Conservation (phyloP, 2,113 vertebrate species). For the Phyllostomus hastatus region DNA sequence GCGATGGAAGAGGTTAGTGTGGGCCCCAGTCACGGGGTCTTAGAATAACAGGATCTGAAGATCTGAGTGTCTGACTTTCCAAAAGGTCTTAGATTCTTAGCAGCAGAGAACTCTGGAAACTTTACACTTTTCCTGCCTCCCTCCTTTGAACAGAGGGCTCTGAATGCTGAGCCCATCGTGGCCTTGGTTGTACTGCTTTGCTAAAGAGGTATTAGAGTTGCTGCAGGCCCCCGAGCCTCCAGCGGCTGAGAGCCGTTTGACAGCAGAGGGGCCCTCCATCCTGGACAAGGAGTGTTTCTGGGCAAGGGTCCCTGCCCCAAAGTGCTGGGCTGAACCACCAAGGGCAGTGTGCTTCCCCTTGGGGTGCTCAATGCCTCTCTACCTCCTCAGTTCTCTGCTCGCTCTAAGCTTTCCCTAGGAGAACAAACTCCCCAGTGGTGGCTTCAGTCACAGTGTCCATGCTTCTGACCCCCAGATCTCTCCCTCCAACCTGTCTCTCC, state of each 20-base stretch:
- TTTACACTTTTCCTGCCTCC: neutral
- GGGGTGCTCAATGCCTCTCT: neutral
- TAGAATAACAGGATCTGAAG: conserved; percentile 41
- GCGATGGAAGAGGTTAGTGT: neutral
- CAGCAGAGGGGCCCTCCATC: neutral
- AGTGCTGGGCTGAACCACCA: neutral
- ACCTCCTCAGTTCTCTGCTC: neutral
- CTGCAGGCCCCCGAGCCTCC: neutral
- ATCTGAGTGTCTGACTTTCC: neutral
- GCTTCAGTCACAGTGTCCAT: neutral
- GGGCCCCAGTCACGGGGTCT: neutral
- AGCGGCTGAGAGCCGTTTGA: neutral
- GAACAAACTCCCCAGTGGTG: neutral
- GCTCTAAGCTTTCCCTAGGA: neutral
- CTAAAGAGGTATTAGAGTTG: neutral
- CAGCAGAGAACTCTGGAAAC: neutral
- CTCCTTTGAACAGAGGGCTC: neutral
- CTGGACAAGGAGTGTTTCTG: neutral
- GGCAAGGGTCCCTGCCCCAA: neutral
- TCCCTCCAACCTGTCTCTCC: neutral
- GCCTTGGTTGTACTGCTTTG: neutral
- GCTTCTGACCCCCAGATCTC: neutral
- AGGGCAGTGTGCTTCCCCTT: neutral
- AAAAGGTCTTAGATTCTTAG: neutral
- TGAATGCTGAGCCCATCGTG: neutral